Conservation (phyloP, 2,113 vertebrate species). For the human (Homo sapiens) region DNA sequence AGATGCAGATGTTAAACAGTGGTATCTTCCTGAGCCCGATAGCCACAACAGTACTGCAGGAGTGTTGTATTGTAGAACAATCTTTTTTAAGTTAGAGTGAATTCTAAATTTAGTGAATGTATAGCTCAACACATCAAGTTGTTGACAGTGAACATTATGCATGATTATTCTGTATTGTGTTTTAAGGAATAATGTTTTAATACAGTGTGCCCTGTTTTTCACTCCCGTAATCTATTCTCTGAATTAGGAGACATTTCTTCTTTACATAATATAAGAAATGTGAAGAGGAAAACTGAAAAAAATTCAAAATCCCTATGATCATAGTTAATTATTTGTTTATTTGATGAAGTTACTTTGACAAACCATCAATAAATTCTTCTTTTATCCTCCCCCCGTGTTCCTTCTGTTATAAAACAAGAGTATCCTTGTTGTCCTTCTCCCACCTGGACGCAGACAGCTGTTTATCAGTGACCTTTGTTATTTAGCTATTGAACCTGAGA, state of each 20-base stretch:
- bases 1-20: background rate
- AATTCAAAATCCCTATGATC: background rate
- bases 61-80: background rate
- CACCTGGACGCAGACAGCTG: background rate
- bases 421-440: background rate
- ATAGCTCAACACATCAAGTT: background rate
- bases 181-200: conserved; percentile 49
- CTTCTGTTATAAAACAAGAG: background rate
- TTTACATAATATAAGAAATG: background rate
- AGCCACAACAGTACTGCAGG: background rate
- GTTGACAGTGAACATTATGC: background rate
- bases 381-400: background rate
- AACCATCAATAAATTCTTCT: background rate
- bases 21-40: background rate
- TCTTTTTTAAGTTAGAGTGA: background rate
- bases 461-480: background rate
- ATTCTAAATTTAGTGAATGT: background rate
- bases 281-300: background rate
- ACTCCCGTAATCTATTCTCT: background rate
- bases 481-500: background rate
- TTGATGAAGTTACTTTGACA: background rate
- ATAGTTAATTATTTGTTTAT: conserved; percentile 26
- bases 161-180: conserved; percentile 1
- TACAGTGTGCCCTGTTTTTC: background rate
- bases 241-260: conserved; percentile 10